These are phyloP conservation scores for Eledona agricola DNA, from an alignment of 2,888 invertebrate species.

Conservation along the genomic window DNA sequence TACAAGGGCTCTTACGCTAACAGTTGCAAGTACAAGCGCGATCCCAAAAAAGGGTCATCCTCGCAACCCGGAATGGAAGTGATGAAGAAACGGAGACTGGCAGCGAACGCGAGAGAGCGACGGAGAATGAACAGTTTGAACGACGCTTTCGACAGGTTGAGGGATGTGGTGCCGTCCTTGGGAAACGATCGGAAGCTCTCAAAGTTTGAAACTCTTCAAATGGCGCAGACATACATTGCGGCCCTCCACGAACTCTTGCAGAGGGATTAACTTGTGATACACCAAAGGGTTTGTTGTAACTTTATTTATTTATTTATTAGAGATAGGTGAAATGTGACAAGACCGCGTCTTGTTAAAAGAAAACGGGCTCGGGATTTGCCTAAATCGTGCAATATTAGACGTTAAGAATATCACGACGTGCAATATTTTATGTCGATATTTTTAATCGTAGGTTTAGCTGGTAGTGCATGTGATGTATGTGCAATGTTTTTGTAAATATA, in stretches of 20 bases:
- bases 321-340: slow-evolving; percentile 5
- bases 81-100: slow-evolving; percentile 69
- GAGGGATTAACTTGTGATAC: slow-evolving; percentile 52
- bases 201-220: slow-evolving; percentile 80
- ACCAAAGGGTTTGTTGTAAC: slow-evolving; percentile 27
- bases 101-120: slow-evolving; percentile 78
- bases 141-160: slow-evolving; percentile 75
- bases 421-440: slow-evolving; percentile 47
- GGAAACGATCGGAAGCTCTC: slow-evolving; percentile 76
- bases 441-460: slow-evolving; percentile 39
- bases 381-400: slow-evolving; percentile 44
- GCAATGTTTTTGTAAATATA: slow-evolving; percentile 41
- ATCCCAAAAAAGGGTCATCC: slow-evolving; percentile 36
- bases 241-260: slow-evolving; percentile 72
- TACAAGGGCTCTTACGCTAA: slow-evolving; percentile 45
- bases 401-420: slow-evolving; percentile 44
- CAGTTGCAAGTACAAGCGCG: slow-evolving; percentile 41
- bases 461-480: slow-evolving; percentile 31
- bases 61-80: slow-evolving; percentile 56
- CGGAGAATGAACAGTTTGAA: slow-evolving; percentile 78
- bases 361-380: slow-evolving; percentile 37
- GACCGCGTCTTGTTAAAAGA: slow-evolving; percentile 12
- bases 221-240: slow-evolving; percentile 80
- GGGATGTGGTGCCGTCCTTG: slow-evolving; percentile 76
- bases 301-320: slow-evolving; percentile 38